Percentiles rank a stretch among this genome's conserved stretches.
These are phyloP conservation scores for Coendou prehensilis DNA, from an alignment of 2,797 vertebrate genomes.

Conservation along the genomic window DNA sequence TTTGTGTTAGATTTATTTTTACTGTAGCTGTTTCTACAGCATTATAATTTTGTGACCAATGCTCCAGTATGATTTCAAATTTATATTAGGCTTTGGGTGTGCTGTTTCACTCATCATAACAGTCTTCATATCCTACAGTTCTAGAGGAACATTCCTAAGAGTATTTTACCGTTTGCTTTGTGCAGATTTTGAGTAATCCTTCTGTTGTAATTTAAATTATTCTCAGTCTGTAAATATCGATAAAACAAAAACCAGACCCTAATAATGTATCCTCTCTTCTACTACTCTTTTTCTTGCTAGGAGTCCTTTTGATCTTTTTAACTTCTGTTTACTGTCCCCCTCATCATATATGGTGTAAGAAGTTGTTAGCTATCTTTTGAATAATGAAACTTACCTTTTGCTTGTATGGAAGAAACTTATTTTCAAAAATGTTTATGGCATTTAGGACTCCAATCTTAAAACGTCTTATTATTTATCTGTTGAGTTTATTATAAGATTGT, in stretches of 20 bases:
- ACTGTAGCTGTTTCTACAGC: neutral
- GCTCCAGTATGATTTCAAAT: neutral
- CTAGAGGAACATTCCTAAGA: neutral
- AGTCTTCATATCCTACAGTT: neutral
- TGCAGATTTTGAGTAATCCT: neutral
- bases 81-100: neutral
- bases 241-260: neutral
- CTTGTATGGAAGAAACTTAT: neutral
- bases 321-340: too few species aligned
- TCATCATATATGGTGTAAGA: neutral
- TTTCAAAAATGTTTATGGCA: neutral
- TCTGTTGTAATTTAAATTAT: slow-evolving; percentile 44
- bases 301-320: neutral
- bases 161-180: slow-evolving; percentile 49
- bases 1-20: neutral
- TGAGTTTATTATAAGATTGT: slow-evolving; percentile 40
- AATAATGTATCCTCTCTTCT: neutral
- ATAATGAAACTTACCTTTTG: neutral
- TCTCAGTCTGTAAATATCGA: neutral
- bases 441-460: neutral
- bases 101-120: neutral
- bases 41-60: neutral
- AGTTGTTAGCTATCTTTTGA: slow-evolving; percentile 27
- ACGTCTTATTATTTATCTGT: neutral
- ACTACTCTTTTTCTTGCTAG: neutral